Base-by-base conservation (phyloP, 2,888 invertebrate genomes). In the Tigriopus californicus region DNA sequence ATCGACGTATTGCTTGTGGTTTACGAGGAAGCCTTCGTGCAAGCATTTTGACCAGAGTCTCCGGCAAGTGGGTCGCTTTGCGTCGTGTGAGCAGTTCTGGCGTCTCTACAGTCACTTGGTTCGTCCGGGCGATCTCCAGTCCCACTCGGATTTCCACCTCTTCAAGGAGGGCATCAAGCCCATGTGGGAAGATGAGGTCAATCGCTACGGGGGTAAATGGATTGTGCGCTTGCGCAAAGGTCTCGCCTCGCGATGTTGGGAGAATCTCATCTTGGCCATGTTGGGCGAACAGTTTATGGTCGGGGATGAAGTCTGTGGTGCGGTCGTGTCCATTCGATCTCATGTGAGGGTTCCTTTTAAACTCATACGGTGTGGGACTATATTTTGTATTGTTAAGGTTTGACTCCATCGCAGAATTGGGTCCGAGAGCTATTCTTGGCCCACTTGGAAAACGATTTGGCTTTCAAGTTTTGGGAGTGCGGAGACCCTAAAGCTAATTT, bases 241-340 rank as follows among this genome's bases (percentile, higher is more conserved):
- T 64, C 80, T 92, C 72, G 89, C 91, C 54, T 90, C 89, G 41
- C 80, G 94, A 63, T 94, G 94, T 69, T 98, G 97, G 97, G 98
- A 98, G 73, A 97, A 97, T 74, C 78, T 98, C 60, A 85, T 97
- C 67, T 81, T 98, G 79, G 97, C 97, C 62, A 91, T 98, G 85
- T 75, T 98, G 65, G 97, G 97, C 4, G 97, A 97, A 73, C 95
- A 97, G 77, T 97, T 97, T 77, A 87, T 94, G 81, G 94, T 97
- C 46, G 94, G 94, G 18, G 85, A 91, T 66, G 98, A 98, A 75
- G 89, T 98, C 67, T 98, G 97, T 74, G 98, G 97, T 15, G 86
- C 94, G 63, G 95, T 97, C 63, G 83, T 95, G 66, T 94, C 94
- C 59, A 61, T 64, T 18, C 62, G 64, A 8, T 24, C 18, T 56